Evolutionary conservation across 1,140 invertebrate genomes (phyloP), one percentile per base, ranked within the genome.

Genomic region (Lysiphlebus fabarum): DNA sequence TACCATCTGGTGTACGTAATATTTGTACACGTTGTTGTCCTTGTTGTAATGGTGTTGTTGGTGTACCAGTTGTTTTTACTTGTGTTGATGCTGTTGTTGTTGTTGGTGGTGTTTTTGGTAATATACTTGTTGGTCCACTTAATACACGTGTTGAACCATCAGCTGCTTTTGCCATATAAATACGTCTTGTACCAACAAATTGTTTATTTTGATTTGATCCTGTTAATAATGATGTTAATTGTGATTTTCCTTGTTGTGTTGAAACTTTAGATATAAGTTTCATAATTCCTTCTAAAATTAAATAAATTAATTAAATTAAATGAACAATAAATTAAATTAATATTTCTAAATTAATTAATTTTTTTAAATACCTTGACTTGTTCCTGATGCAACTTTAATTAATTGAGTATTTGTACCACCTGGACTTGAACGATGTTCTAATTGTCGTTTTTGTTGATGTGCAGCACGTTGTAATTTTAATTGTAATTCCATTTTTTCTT

Each of bases 401-500:
- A 84, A 67, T 54, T 83, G 82, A 8, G 70, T 56, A 5, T 70
- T 65, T 36, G 70, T 56, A 53, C 69, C 74, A 4, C 67, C 71
- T 4, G 78, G 69, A 68, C 71, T 81, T 62, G 83, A 84, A 58
- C 85, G 70, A 36, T 70, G 75, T 68, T 90, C 87, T 2, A 87
- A 66, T 6, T 85, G 85, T 58, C 90, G 79, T 70, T 95, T 95
- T 65, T 93, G 91, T 67, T 93, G 90, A 76, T 94, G 88, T 1
- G 90, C 92, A 14, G 90, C 87, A 57, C 93, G 76, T 72, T 96
- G 93, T 64, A 92, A 81, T 48, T 91, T 86, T 37, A 95, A 75
- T 66, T 95, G 91, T 62, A 92, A 90, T 69, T 96, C 93, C 86
- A 95, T 87, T 71, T 94, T 92, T 58, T 94, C 92, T 72, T 93